A percentile compares a stretch with the other conserved stretches of the same genome.
phyloP scores from a whole-genome alignment of 1,140 invertebrate genomes.

The Chlorops oryzae region DNA sequence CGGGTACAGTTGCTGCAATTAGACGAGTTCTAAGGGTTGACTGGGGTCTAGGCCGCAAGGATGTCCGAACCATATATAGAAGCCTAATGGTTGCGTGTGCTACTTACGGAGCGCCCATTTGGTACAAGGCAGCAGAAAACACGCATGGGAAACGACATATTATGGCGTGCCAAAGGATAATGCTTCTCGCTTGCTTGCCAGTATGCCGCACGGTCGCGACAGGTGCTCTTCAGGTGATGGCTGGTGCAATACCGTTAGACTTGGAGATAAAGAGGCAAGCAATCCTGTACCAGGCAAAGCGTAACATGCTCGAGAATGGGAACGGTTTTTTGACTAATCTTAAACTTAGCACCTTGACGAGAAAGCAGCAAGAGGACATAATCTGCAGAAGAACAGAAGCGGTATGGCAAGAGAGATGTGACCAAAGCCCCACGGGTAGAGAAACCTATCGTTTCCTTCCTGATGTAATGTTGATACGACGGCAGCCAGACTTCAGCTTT shows the following conservation, averaged over 20 bases:
- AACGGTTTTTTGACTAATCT: neutral
- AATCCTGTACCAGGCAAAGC: slow-evolving; percentile 6
- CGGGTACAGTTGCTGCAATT: no score
- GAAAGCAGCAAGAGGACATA: neutral
- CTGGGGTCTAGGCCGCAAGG: slow-evolving; percentile 8
- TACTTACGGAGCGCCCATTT: slow-evolving; percentile 9
- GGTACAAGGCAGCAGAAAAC: neutral
- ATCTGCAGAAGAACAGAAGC: neutral
- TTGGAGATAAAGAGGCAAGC: slow-evolving; percentile 9
- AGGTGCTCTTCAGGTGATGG: slow-evolving; percentile 19
- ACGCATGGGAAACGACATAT: neutral
- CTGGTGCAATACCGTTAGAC: slow-evolving; percentile 19
- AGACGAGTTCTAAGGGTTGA: no score
- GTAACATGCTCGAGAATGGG: neutral
- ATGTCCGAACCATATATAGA: neutral
- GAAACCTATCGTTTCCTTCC: slow-evolving; percentile 7
- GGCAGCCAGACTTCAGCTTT: slow-evolving; percentile 5
- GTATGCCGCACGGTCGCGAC: slow-evolving; percentile 26
- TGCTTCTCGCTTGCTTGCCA: slow-evolving; percentile 19
- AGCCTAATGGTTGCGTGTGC: slow-evolving; percentile 16
- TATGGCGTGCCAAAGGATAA: slow-evolving; percentile 20
- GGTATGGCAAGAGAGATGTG: slow-evolving; percentile 11
- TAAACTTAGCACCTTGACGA: neutral
- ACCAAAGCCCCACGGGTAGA: neutral
- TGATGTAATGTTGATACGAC: slow-evolving; percentile 7